Conservation (phyloP, 2,797 vertebrate genomes). For the Pitangus sulphuratus region DNA sequence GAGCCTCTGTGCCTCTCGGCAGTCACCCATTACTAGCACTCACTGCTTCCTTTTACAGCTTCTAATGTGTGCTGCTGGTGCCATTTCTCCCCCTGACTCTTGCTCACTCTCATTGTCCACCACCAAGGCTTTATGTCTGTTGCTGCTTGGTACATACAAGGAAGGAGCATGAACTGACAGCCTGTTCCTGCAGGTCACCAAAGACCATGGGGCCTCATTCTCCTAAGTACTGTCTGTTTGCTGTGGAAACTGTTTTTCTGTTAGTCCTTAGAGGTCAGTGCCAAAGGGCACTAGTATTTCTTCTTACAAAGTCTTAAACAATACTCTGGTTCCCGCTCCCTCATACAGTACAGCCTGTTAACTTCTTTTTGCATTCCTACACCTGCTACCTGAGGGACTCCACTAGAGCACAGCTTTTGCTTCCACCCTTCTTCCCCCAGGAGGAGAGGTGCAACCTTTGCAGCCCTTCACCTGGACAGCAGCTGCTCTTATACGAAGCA, state of each 20-base stretch:
- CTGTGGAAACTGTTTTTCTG: background rate
- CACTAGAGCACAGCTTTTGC: background rate
- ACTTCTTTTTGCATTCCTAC: background rate
- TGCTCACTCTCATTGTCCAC: background rate
- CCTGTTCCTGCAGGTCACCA: background rate
- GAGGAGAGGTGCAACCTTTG: background rate
- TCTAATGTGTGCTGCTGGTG: background rate
- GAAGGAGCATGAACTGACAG: background rate
- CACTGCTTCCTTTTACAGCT: rapidly evolving
- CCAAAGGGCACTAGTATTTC: background rate
- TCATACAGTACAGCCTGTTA: background rate
- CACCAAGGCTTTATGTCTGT: background rate
- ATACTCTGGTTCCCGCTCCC: background rate
- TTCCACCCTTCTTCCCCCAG: background rate
- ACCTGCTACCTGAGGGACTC: too few relatives aligned
- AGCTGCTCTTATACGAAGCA: background rate
- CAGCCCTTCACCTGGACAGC: background rate
- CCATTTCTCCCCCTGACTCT: background rate
- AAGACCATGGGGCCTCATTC: too few relatives aligned
- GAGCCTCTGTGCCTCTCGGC: background rate
- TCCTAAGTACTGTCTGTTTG: background rate
- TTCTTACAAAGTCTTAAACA: background rate
- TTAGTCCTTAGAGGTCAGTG: background rate
- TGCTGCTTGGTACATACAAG: background rate
- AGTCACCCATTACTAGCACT: background rate